A percentile compares a stretch with the other conserved stretches of the same genome.
phyloP scores from a whole-genome alignment of 2,113 vertebrate genomes.

The Rhipidura dahli region DNA sequence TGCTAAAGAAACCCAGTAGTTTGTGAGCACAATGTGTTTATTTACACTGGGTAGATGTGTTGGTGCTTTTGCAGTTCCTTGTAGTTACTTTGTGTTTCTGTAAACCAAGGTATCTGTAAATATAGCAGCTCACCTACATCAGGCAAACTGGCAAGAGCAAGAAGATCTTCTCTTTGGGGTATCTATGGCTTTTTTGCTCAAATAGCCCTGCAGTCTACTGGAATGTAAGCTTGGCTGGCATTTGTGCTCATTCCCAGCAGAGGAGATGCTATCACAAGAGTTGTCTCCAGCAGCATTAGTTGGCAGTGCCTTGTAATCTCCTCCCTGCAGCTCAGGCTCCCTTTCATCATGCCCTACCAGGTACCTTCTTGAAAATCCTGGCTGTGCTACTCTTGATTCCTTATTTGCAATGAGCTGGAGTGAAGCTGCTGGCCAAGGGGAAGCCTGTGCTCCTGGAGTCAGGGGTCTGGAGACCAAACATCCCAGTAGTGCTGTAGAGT shows the following conservation, averaged over 20 bases:
- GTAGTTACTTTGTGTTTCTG: not conserved
- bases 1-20: not conserved
- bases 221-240: not conserved
- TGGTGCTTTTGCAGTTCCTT: not conserved
- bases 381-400: not conserved
- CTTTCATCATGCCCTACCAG: not conserved
- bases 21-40: not conserved
- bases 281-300: not conserved
- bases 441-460: not conserved
- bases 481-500: accelerated
- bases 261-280: not conserved
- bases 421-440: not conserved
- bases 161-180: not conserved
- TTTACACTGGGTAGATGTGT: not conserved
- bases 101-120: not conserved
- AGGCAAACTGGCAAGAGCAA: not conserved
- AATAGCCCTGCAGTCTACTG: not conserved
- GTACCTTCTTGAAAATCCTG: not conserved
- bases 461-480: not conserved
- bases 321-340: not conserved
- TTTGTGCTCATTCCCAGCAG: not conserved
- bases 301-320: not conserved
- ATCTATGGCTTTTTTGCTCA: not conserved
- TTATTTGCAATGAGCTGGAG: not conserved
- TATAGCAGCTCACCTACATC: not conserved